These are phyloP conservation scores for Austrolebias charrua DNA, from an alignment of 2,797 vertebrate genomes.

Conservation along the genomic window DNA sequence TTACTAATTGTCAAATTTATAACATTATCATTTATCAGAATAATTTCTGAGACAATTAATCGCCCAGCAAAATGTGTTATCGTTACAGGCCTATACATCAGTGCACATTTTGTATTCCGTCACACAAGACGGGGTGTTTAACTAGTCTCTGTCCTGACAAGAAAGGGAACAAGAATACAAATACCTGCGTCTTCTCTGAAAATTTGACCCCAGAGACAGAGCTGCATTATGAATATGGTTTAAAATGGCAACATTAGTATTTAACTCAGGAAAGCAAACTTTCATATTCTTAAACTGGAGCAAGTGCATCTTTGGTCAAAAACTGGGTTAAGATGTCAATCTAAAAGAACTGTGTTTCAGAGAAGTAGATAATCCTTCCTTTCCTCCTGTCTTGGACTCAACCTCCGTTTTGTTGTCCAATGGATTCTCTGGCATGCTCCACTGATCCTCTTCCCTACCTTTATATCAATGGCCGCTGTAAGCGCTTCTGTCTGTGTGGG, in stretches of 20 bases:
- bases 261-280: neutral
- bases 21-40: too few species aligned
- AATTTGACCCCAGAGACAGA: conserved; percentile 33
- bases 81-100: neutral
- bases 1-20: too few species aligned
- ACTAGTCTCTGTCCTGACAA: conserved; percentile 49
- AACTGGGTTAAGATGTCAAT: conserved; percentile 55
- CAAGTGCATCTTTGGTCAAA: conserved; percentile 25
- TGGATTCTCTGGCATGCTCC: conserved; percentile 14
- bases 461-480: conserved; percentile 12
- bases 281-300: neutral
- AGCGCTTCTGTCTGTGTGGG: conserved; percentile 8
- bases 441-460: conserved; percentile 8
- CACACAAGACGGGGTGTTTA: conserved; percentile 52
- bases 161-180: conserved; percentile 54
- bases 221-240: neutral
- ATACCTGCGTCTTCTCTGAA: conserved; percentile 38
- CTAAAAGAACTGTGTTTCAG: conserved; percentile 40
- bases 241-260: too few species aligned
- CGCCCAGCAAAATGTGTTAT: too few species aligned
- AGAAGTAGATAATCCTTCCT: conserved; percentile 54
- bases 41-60: too few species aligned
- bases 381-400: conserved; percentile 23
- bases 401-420: conserved; percentile 10
- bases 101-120: conserved; percentile 36